These are phyloP conservation scores for Polyommatus iphigenia DNA, from an alignment of 2,888 invertebrate genomes.

Conservation along the genomic window DNA sequence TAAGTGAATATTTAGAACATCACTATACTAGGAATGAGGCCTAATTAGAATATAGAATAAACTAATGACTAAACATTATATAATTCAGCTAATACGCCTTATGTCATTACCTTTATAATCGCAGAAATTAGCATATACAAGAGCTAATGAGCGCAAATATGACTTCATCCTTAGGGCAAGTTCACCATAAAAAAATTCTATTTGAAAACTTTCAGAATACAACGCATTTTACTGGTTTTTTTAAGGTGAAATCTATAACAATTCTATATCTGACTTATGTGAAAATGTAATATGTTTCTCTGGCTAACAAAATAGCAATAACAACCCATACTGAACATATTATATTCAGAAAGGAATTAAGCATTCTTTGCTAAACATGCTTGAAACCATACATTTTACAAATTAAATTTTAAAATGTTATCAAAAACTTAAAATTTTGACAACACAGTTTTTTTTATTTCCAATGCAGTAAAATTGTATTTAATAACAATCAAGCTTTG, in stretches of 20 bases:
- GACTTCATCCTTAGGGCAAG: neutral
- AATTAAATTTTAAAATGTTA: no score
- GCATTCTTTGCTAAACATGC: no score
- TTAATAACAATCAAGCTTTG: neutral
- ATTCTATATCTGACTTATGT: neutral
- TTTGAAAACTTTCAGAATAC: neutral
- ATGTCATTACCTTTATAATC: conserved; percentile 1
- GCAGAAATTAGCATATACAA: conserved; percentile 10
- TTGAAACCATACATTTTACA: no score
- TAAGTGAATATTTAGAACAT: neutral
- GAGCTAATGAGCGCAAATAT: conserved; percentile 10
- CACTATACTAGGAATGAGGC: neutral
- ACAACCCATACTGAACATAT: no score
- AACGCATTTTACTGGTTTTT: neutral
- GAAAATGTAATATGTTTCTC: no score
- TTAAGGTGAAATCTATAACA: neutral
- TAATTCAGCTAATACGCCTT: neutral
- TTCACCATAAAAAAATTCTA: neutral
- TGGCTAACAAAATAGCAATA: no score
- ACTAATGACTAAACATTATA: neutral
- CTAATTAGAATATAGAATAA: neutral
- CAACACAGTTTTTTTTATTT: no score
- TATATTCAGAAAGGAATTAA: no score
- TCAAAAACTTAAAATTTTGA: no score
- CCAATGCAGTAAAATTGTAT: no score